Conservation (phyloP, 1,140 invertebrate genomes). For the Dendroctonus valens region DNA sequence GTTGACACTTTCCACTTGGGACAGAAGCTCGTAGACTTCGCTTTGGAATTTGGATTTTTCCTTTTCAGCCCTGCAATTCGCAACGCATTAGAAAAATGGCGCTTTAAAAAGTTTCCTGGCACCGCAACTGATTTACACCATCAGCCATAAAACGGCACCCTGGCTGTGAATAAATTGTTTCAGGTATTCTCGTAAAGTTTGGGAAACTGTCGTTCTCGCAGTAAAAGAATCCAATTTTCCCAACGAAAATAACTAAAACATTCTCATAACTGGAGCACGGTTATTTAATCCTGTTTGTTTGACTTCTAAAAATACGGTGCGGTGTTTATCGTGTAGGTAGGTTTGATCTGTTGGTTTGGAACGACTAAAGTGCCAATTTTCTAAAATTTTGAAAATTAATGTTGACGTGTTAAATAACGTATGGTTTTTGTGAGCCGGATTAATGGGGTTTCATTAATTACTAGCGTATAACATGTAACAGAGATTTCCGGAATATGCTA, state of each 20-base stretch:
- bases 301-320: constrained; percentile 19
- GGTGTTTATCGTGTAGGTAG: constrained; percentile 5
- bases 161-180: background rate
- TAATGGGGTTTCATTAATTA: no score
- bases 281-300: constrained; percentile 13
- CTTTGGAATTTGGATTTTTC: constrained; percentile 95
- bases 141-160: no score
- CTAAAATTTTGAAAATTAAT: no score
- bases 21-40: constrained; percentile 92
- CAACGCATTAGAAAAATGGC: no score
- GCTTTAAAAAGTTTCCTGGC: no score
- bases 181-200: constrained; percentile 11
- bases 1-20: constrained; percentile 87
- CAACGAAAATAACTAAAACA: constrained; percentile 17
- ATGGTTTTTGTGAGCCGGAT: no score
- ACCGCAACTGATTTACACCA: no score
- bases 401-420: no score
- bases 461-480: no score
- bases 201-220: constrained; percentile 4
- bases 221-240: constrained; percentile 13
- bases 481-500: no score
- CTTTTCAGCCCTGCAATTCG: constrained; percentile 76
- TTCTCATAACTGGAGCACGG: constrained; percentile 20
- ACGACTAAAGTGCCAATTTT: no score
- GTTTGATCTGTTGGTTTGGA: no score